A percentile compares a stretch with the other conserved stretches of the same genome.
These are phyloP conservation scores for Drosophila mayaguana DNA, from an alignment of 2,888 invertebrate genomes.

Conservation along the genomic window DNA sequence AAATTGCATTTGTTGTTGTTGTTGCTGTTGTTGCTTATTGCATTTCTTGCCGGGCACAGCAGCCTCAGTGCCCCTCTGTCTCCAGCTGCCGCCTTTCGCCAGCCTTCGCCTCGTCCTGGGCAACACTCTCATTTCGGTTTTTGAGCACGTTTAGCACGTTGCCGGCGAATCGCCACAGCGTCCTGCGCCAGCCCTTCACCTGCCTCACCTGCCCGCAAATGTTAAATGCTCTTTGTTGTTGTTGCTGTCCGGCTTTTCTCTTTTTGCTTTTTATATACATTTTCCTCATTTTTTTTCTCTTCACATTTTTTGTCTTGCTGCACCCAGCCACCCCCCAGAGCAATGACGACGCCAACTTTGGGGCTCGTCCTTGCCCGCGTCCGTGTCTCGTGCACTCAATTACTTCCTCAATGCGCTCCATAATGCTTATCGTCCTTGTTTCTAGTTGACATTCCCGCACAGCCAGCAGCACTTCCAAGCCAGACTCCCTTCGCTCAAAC, in stretches of 20 bases:
- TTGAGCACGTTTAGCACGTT: slow-evolving; percentile 82
- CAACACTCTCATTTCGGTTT: slow-evolving; percentile 80
- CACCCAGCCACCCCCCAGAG: slow-evolving; percentile 9
- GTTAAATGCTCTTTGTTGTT: slow-evolving; percentile 70
- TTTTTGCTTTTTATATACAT: slow-evolving; percentile 5
- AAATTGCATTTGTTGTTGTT: slow-evolving; percentile 65
- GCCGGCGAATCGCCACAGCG: slow-evolving; percentile 44
- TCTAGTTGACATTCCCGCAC: slow-evolving; percentile 81
- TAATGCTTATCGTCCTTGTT: slow-evolving; percentile 83
- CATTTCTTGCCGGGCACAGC: slow-evolving; percentile 54
- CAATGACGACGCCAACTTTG: slow-evolving; percentile 30
- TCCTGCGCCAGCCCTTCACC: neutral
- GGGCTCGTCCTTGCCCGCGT: slow-evolving; percentile 67
- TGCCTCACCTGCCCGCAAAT: slow-evolving; percentile 73
- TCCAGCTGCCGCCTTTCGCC: slow-evolving; percentile 7
- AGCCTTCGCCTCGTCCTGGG: slow-evolving; percentile 53
- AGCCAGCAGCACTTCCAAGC: slow-evolving; percentile 68
- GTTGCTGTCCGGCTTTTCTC: slow-evolving; percentile 37
- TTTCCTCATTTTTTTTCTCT: slow-evolving; percentile 9
- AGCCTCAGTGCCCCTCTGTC: slow-evolving; percentile 26
- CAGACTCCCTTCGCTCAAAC: slow-evolving; percentile 48
- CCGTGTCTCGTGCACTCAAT: slow-evolving; percentile 79
- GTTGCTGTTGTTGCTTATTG: slow-evolving; percentile 53
- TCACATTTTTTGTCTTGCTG: slow-evolving; percentile 27
- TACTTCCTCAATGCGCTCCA: slow-evolving; percentile 83